A percentile compares a stretch with the other conserved stretches of the same genome.
phyloP scores from a whole-genome alignment of 2,113 vertebrate genomes.

The Pionites leucogaster region DNA sequence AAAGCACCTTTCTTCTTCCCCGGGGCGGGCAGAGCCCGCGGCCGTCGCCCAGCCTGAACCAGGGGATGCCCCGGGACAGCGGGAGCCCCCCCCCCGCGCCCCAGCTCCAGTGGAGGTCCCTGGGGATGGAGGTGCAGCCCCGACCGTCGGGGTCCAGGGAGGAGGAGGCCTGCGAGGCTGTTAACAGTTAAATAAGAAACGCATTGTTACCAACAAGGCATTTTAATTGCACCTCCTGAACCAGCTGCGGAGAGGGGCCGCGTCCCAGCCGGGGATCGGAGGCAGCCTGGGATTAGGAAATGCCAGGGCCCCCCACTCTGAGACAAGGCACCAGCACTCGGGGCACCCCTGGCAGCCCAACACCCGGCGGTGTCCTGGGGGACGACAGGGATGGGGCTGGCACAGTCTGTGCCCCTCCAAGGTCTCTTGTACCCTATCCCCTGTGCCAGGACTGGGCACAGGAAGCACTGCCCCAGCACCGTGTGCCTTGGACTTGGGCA shows the following conservation, averaged over 20 bases:
- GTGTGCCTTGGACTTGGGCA: rapidly evolving
- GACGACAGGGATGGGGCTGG: rapidly evolving
- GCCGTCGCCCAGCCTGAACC: constrained; percentile 68
- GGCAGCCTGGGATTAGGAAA: background rate
- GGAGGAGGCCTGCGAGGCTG: background rate
- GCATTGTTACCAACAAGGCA: background rate
- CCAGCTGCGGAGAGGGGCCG: background rate
- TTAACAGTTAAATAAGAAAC: constrained; percentile 31
- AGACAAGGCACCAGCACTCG: background rate
- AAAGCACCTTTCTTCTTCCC: constrained; percentile 94
- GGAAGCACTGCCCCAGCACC: background rate
- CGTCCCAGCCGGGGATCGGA: rapidly evolving
- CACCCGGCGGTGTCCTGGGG: background rate
- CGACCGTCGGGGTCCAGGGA: background rate
- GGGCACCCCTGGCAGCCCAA: background rate
- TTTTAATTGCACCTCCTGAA: constrained; percentile 51
- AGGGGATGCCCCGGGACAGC: constrained; percentile 15
- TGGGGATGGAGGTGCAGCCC: background rate
- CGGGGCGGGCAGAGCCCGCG: background rate
- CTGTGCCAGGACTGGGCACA: rapidly evolving
- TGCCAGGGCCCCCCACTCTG: background rate
- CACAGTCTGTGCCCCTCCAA: rapidly evolving
- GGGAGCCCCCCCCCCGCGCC: background rate
- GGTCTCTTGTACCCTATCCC: rapidly evolving
- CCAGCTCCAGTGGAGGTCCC: background rate